These are phyloP conservation scores for Trematocara variabile DNA, from an alignment of 2,113 vertebrate species.

Conservation along the genomic window DNA sequence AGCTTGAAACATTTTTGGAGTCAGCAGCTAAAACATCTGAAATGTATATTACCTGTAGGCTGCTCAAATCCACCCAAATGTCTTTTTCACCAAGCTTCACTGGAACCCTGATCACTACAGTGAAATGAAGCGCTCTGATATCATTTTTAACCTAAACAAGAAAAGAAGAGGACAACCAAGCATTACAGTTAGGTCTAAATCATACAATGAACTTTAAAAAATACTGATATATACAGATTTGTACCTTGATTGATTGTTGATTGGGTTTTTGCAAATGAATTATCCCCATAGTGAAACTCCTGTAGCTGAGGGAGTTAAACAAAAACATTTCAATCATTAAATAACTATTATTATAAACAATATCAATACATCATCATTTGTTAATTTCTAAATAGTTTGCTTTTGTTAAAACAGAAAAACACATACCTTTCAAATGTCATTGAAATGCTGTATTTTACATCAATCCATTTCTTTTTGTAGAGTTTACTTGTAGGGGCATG, in stretches of 20 bases:
- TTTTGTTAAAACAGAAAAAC: neutral
- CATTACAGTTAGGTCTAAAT: neutral
- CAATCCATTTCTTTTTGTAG: neutral
- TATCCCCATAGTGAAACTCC: neutral
- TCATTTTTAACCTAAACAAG: neutral
- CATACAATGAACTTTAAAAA: neutral
- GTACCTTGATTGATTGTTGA: neutral
- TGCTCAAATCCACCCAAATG: neutral
- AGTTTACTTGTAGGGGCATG: neutral
- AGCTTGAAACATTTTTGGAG: neutral
- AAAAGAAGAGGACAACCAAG: neutral
- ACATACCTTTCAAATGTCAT: neutral
- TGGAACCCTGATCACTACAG: neutral
- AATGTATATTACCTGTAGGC: neutral
- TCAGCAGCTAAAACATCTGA: neutral
- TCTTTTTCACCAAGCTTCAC: neutral
- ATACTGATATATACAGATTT: neutral
- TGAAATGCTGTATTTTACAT: accelerated
- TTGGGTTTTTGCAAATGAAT: neutral
- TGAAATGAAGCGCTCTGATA: neutral
- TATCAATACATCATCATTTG: neutral
- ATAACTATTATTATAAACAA: neutral
- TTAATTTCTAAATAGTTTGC: neutral
- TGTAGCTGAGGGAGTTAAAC: neutral
- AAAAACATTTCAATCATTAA: neutral